Evolutionary conservation across 2,113 vertebrate genomes (phyloP), one percentile per base, ranked within the genome.

Genomic region (Macquaria ambigua): DNA sequence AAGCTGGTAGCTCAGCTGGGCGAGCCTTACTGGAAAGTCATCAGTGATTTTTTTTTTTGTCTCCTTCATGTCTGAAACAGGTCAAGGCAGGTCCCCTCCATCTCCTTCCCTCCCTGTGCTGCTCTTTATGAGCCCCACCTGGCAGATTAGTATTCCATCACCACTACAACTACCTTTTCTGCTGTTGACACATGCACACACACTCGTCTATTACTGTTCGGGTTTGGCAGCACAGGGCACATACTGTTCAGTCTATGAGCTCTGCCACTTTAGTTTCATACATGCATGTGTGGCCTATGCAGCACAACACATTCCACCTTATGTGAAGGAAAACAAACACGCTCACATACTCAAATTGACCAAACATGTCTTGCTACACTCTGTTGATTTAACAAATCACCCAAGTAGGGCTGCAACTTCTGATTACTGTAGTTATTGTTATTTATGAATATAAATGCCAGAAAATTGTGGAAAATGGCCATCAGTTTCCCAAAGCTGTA

Each of bases 51-150:
- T 86, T 79, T 79, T 87, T 88, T 88, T 61, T 76, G 78, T 86
- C 77, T 93, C 89, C 90, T 92, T 91, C 93, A 85, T 90, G 91
- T 93, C 90, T 91, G 81, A 93, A 94, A 94, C 95, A 96, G 93
- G 95, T 95, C 93, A 95, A 90, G 93, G 90, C 94, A 95, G 92
- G 94, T 94, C 91, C 87, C 87, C 89, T 86, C 85, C 74, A 88
- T 87, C 85, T 84, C 85, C 74, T 83, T 81, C 85, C 86, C 91
- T 90, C 89, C 85, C 90, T 39, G 58, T 43, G 62, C 85, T 79
- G 73, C 84, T 88, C 87, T 94, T 95, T 94, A 95, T 55, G 79
- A 90, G 93, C 94, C 93, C 92, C 94, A 95, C 94, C 93, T 95
- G 94, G 92, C 87, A 94, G 88, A 92, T 92, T 90, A 93, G 89